Conservation (phyloP, 2,797 vertebrate genomes). For the Rachycentron canadum region DNA sequence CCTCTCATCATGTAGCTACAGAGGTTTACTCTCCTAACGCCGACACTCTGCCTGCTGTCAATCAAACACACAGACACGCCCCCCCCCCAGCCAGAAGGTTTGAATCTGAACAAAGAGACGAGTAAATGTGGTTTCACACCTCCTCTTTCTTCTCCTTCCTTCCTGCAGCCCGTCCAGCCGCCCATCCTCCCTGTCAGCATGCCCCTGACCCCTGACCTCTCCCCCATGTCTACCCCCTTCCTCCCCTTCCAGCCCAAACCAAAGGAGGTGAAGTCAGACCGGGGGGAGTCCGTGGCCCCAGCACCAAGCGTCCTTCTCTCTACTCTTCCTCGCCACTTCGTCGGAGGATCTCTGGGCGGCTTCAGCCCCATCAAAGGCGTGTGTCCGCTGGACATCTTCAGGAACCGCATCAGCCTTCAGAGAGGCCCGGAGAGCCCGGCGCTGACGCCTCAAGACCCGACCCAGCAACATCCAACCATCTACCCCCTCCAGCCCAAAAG, state of each 20-base stretch:
- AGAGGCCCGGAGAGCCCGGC: slow-evolving; percentile 62
- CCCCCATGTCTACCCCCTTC: slow-evolving; percentile 68
- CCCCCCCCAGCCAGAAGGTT: no score
- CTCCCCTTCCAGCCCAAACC: slow-evolving; percentile 73
- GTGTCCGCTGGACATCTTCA: slow-evolving; percentile 83
- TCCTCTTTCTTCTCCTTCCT: neutral
- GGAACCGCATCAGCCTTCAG: slow-evolving; percentile 76
- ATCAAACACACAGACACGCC: no score
- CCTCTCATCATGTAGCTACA: no score
- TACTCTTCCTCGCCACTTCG: slow-evolving; percentile 71
- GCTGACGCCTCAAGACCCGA: slow-evolving; percentile 68
- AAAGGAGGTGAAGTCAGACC: slow-evolving; percentile 54
- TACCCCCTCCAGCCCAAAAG: slow-evolving; percentile 74
- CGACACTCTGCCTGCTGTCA: no score
- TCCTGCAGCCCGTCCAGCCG: slow-evolving; percentile 63
- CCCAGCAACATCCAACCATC: slow-evolving; percentile 60
- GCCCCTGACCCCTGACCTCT: slow-evolving; percentile 79
- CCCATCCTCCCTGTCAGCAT: slow-evolving; percentile 65
- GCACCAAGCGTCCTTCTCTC: slow-evolving; percentile 47
- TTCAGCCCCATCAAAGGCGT: slow-evolving; percentile 85
- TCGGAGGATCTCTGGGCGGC: slow-evolving; percentile 72
- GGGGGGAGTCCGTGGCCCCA: slow-evolving; percentile 5
- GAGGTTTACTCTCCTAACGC: no score
- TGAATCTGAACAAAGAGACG: no score
- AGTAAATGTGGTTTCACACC: no score